phyloP scores from a whole-genome alignment of 1,140 invertebrate species.

The Zophobas morio region DNA sequence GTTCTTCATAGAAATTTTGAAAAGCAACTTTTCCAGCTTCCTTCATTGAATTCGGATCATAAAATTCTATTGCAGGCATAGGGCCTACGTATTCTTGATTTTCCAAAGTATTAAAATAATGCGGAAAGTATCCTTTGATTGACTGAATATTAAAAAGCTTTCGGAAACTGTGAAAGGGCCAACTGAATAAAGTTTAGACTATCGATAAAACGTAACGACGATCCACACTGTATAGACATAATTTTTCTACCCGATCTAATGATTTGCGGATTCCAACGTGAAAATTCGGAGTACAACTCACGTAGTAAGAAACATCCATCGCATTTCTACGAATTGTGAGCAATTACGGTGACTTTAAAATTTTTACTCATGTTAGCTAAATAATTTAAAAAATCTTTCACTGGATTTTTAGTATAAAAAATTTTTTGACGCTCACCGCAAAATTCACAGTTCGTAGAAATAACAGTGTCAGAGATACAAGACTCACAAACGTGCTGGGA shows the following conservation, averaged over 20 bases:
- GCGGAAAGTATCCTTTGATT: constrained; percentile 52
- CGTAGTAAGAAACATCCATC: too few species aligned
- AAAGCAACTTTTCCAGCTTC: constrained; percentile 9
- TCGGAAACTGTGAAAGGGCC: constrained; percentile 29
- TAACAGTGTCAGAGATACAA: too few species aligned
- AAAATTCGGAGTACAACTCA: too few species aligned
- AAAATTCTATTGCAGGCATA: constrained; percentile 43
- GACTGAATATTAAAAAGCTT: constrained; percentile 39
- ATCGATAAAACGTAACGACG: constrained; percentile 46
- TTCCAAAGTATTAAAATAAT: constrained; percentile 50
- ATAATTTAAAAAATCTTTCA: too few species aligned
- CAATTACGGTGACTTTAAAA: too few species aligned
- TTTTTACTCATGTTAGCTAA: too few species aligned
- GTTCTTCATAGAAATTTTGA: constrained; percentile 27
- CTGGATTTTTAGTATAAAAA: too few species aligned
- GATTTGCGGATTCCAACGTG: neutral
- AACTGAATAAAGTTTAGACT: constrained; percentile 45
- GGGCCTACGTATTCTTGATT: constrained; percentile 47
- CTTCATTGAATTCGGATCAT: constrained; percentile 41
- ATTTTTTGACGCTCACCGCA: too few species aligned
- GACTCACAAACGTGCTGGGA: too few species aligned
- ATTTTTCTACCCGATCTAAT: constrained; percentile 22
- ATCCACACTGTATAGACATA: neutral
- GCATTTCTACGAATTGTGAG: too few species aligned
- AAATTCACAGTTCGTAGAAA: too few species aligned